Conservation (phyloP, 1,140 invertebrate genomes). For the Asbolus verrucosus region DNA sequence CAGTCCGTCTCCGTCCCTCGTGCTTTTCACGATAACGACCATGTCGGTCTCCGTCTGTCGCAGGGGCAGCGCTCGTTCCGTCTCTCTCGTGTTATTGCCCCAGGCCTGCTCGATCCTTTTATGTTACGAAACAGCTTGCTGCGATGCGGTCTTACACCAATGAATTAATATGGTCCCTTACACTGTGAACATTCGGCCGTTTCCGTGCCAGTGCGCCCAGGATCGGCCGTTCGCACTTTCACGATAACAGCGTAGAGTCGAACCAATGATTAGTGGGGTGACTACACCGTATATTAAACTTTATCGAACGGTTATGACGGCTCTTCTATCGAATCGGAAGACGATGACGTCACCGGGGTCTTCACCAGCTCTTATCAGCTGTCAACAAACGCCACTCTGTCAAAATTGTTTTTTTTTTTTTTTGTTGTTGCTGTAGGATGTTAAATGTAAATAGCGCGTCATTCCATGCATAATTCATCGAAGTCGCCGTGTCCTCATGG, state of each 20-base stretch:
- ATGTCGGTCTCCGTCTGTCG: neutral
- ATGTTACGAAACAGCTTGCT: slow-evolving; percentile 44
- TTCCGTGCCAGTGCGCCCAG: neutral
- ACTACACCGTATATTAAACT: slow-evolving; percentile 32
- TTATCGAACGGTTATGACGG: slow-evolving; percentile 41
- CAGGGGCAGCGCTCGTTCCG: neutral
- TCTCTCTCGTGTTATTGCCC: slow-evolving; percentile 23
- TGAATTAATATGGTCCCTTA: slow-evolving; percentile 42
- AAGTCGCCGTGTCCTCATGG: neutral
- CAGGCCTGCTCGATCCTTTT: slow-evolving; percentile 37
- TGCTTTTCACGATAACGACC: slow-evolving; percentile 4
- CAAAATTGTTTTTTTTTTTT: slow-evolving; percentile 11
- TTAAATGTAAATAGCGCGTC: slow-evolving; percentile 18
- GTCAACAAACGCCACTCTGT: too few relatives aligned
- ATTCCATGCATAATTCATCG: slow-evolving; percentile 33
- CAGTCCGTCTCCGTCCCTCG: neutral
- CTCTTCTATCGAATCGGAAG: too few relatives aligned
- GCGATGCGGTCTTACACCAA: slow-evolving; percentile 44
- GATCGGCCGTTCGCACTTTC: neutral
- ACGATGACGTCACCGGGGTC: slow-evolving; percentile 11
- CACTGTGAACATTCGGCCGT: slow-evolving; percentile 36
- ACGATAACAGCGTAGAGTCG: slow-evolving; percentile 32
- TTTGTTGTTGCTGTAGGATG: neutral
- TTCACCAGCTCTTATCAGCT: neutral
- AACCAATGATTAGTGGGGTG: slow-evolving; percentile 46